Evolutionary conservation across 2,113 vertebrate genomes (phyloP), one percentile per base, ranked within the genome.

Genomic region (Pachypanchax playfairii): DNA sequence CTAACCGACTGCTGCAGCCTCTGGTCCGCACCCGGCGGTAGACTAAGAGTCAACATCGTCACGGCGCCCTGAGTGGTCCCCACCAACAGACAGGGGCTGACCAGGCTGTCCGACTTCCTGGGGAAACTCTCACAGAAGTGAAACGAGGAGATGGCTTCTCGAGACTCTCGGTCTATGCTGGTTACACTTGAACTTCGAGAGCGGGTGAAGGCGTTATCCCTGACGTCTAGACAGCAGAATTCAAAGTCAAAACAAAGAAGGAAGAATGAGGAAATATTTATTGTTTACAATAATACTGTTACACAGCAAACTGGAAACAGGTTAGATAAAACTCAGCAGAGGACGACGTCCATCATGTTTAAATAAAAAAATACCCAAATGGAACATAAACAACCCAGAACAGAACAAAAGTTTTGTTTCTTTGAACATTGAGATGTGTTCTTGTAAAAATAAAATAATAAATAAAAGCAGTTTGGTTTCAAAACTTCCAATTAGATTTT

Each of bases 151-250:
- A 99, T 93, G 33, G 94, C 93, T 87, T 99, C 97, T 0, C 95
- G 94, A 22, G 96, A 93, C 78, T 99, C 97, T 68, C 96, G 90
- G 77, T 99, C 97, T 75, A 99, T 96, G 89, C 97, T 99, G 85
- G 95, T 94, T 59, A 98, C 95, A 49, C 96, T 98, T 47, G 97
- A 98, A 80, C 96, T 98, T 64, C 96, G 92, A 0, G 97, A 98
- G 73, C 94, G 94, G 85, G 93, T 97, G 92, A 97, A 97, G 36
- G 94, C 93, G 90, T 93, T 94, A 83, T 99, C 96, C 91, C 92
- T 95, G 67, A 91, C 88, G 85, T 99, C 97, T 99, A 89, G 81
- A 91, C 87, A 22, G 22, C 20, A 12, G 38, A 15, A 25, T 35
- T 14, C 33, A 65, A 49, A 24, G 77, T 38, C 70, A 39, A 53